These are phyloP conservation scores for Melanotaenia nigrans DNA, from an alignment of 2,797 vertebrate species.

Conservation along the genomic window DNA sequence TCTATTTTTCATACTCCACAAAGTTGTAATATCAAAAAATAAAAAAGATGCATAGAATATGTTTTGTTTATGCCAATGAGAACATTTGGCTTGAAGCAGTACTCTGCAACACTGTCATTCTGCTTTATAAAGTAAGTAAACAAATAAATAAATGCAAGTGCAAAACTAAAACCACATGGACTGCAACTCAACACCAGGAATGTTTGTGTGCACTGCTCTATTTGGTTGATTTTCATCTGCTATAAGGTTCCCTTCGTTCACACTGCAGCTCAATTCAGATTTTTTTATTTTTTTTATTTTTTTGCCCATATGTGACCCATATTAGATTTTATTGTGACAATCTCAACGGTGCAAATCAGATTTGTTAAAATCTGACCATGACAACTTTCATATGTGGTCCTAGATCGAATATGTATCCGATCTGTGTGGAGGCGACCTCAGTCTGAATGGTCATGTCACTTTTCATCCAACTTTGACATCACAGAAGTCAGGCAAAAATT, in stretches of 20 bases:
- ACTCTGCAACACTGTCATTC: background rate
- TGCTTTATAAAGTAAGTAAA: background rate
- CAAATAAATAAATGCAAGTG: background rate
- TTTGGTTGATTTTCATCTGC: constrained; percentile 3
- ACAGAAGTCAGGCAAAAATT: no score
- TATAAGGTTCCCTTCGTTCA: background rate
- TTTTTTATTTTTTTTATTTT: no score
- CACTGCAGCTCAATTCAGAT: no score
- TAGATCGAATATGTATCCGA: no score
- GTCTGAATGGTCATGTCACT: no score
- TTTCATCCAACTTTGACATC: no score
- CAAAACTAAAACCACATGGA: background rate
- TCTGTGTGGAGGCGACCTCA: no score
- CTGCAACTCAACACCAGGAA: background rate
- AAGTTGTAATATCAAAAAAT: constrained; percentile 1
- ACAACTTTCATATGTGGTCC: no score
- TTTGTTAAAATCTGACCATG: no score
- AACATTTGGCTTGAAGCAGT: background rate
- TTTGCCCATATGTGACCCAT: no score
- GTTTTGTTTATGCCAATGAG: background rate
- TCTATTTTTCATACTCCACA: background rate
- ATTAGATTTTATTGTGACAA: no score
- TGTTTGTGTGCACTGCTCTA: background rate
- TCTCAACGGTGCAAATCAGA: no score
- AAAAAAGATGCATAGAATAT: background rate